Conservation (phyloP, 2,113 vertebrate species). For the Pseudolaguvia tuberculata region DNA sequence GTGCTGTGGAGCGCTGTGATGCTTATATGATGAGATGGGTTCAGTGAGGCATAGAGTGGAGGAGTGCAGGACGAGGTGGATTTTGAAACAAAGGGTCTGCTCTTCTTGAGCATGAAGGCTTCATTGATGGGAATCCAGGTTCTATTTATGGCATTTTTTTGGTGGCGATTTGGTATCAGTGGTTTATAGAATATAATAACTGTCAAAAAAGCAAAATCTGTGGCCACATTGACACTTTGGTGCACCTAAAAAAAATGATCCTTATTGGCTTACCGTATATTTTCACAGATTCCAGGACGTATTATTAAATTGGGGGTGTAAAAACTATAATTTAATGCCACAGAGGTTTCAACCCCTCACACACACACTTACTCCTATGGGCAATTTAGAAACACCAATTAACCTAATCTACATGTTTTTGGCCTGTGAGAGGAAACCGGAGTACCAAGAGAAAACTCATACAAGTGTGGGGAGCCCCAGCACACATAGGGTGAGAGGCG, state of each 20-base stretch:
- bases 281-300: background rate
- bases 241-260: background rate
- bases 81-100: conserved; percentile 66
- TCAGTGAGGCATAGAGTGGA: conserved; percentile 63
- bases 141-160: conserved; percentile 55
- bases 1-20: conserved; percentile 59
- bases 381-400: too few species aligned
- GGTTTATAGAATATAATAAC: background rate
- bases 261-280: background rate
- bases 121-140: conserved; percentile 59
- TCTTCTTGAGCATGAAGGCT: conserved; percentile 69
- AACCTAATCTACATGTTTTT: too few species aligned
- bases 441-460: too few species aligned
- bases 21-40: conserved; percentile 59
- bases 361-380: too few species aligned
- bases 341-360: too few species aligned
- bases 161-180: background rate
- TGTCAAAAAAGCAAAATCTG: background rate
- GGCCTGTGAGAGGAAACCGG: too few species aligned
- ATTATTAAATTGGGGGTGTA: background rate
- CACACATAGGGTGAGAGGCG: too few species aligned
- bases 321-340: background rate
- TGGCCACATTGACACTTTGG: background rate
- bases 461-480: too few species aligned
- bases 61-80: conserved; percentile 69